Conservation (phyloP, 2,797 vertebrate genomes). For the Hypotaenidia okinawae region DNA sequence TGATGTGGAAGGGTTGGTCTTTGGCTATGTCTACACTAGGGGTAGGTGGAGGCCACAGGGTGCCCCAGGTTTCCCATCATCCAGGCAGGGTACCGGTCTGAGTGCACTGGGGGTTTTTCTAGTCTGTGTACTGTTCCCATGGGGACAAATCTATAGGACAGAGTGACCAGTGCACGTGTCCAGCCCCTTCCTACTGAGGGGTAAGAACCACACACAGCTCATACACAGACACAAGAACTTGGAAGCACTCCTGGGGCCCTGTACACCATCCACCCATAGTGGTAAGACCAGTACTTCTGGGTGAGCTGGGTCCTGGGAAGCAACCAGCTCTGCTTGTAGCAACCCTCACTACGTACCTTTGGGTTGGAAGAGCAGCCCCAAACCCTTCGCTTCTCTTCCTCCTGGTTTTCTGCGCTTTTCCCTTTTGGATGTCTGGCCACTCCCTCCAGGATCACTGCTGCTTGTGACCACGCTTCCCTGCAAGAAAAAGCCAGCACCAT, state of each 20-base stretch:
- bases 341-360: not conserved
- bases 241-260: not conserved
- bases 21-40: not conserved
- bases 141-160: not conserved
- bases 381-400: not conserved
- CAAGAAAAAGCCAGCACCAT: not conserved
- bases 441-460: not conserved
- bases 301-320: not conserved
- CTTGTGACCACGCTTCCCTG: not conserved
- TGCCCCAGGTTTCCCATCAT: not conserved
- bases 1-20: rapidly evolving
- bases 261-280: not conserved
- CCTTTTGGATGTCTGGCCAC: not conserved
- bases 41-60: not conserved
- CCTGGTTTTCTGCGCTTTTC: not conserved
- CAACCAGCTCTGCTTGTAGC: not conserved
- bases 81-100: rapidly evolving
- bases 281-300: not conserved
- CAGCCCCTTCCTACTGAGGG: rapidly evolving
- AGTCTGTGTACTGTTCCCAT: rapidly evolving
- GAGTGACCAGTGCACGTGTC: rapidly evolving
- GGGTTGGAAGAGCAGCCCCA: not conserved
- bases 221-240: not conserved
- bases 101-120: not conserved
- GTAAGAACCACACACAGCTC: not conserved